These are phyloP conservation scores for Villa cingulata DNA, from an alignment of 2,888 invertebrate genomes.

Conservation along the genomic window DNA sequence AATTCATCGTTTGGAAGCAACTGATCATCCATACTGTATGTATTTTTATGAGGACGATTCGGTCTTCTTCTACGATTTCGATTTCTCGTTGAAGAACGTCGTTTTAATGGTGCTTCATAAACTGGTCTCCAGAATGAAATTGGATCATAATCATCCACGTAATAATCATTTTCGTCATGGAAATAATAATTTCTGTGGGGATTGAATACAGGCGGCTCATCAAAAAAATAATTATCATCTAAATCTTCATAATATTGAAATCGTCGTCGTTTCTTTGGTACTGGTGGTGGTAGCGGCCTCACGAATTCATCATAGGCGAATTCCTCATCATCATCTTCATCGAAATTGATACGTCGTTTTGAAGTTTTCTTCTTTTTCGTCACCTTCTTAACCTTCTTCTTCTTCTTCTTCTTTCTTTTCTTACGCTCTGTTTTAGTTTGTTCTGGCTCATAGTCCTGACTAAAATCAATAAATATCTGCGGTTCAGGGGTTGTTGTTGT, in stretches of 20 bases:
- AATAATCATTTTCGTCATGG: not conserved
- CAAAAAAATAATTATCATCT: not conserved
- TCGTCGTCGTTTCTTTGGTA: not conserved
- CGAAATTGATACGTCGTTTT: not conserved
- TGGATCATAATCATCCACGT: not conserved
- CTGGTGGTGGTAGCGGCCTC: not conserved
- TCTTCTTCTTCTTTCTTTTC: not conserved
- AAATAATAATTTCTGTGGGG: not conserved
- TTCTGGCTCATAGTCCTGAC: not conserved
- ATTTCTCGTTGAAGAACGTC: not conserved
- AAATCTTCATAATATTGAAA: not conserved
- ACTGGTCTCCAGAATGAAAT: not conserved
- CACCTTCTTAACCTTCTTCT: not conserved
- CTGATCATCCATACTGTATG: not conserved
- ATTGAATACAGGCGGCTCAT: not conserved
- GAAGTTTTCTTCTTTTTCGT: not conserved
- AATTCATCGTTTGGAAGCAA: not conserved
- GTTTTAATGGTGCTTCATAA: too few relatives aligned
- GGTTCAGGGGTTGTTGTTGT: slow-evolving; percentile 3
- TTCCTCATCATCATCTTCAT: not conserved
- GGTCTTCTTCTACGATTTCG: not conserved
- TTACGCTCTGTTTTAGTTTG: not conserved
- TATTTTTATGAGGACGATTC: not conserved
- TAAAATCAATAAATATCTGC: slow-evolving; percentile 1
- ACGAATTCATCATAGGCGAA: not conserved